Percentiles rank a stretch among this genome's conserved stretches.
Evolutionary conservation across 2,888 invertebrate genomes (phyloP).

Genomic region (Caradrina clavipalpis): DNA sequence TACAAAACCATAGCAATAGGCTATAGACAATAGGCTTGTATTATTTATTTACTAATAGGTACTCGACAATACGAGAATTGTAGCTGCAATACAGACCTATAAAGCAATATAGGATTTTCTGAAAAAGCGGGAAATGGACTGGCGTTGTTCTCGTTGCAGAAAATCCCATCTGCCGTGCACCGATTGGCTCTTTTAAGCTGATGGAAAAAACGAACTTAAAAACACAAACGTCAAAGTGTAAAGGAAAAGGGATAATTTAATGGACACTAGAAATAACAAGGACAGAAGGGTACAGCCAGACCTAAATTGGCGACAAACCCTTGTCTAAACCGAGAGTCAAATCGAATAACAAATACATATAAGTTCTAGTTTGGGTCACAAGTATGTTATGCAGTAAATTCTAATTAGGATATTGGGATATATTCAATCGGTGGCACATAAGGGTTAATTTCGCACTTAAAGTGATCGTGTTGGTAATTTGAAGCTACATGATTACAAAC

Average conservation of each 20-base stretch:
- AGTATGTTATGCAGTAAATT: constrained; percentile 51
- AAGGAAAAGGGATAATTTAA: constrained; percentile 58
- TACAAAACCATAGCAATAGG: no score
- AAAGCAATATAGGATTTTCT: background rate
- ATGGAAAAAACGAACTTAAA: constrained; percentile 47
- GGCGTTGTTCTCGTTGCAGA: background rate
- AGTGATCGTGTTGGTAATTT: constrained; percentile 44
- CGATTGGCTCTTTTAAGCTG: constrained; percentile 12
- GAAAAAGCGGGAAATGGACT: background rate
- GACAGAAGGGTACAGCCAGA: constrained; percentile 42
- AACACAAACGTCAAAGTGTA: constrained; percentile 37
- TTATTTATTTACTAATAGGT: no score
- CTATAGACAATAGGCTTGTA: no score
- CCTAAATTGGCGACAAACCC: constrained; percentile 53
- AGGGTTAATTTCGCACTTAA: constrained; percentile 52
- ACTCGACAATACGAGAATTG: background rate
- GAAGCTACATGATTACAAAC: constrained; percentile 50
- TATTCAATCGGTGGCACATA: constrained; percentile 53
- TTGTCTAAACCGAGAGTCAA: constrained; percentile 54
- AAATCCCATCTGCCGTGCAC: constrained; percentile 7
- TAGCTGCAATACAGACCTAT: background rate
- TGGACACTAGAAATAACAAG: constrained; percentile 59
- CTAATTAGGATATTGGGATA: constrained; percentile 57
- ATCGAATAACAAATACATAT: constrained; percentile 63
- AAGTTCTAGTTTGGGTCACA: constrained; percentile 54